A percentile compares a stretch with the other conserved stretches of the same genome.
These are phyloP conservation scores for Chymomyza procnemis DNA, from an alignment of 2,888 invertebrate genomes.

Conservation along the genomic window DNA sequence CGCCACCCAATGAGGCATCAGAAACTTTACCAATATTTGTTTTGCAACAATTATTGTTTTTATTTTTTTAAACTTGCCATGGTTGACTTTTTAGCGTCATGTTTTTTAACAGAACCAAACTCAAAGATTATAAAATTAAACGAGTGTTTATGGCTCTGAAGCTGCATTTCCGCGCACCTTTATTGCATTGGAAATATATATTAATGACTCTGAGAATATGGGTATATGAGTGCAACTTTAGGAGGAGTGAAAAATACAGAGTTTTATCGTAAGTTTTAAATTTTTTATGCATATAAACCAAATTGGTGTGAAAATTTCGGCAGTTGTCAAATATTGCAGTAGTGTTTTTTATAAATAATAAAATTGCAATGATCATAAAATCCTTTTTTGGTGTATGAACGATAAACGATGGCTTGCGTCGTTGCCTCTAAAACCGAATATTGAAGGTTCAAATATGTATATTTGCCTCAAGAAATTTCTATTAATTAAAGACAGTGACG, in stretches of 20 bases:
- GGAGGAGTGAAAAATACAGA: not conserved
- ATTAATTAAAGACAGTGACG: too few species aligned
- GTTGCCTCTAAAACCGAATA: too few species aligned
- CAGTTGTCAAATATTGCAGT: too few species aligned
- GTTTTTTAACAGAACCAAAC: conserved; percentile 22
- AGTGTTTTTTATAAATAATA: too few species aligned
- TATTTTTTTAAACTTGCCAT: not conserved
- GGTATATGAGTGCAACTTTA: not conserved
- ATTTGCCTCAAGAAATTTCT: too few species aligned
- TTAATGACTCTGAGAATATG: not conserved
- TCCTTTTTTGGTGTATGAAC: too few species aligned
- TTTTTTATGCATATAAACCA: not conserved
- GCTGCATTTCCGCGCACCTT: too few species aligned
- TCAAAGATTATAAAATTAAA: conserved; percentile 41
- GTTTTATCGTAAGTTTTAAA: not conserved
- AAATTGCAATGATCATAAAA: too few species aligned
- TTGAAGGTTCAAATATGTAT: too few species aligned
- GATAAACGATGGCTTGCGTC: too few species aligned
- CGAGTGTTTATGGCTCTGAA: conserved; percentile 1
- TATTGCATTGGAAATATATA: not conserved
- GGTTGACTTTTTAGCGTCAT: not conserved
- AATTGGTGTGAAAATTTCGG: not conserved
- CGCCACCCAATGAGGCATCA: conserved; percentile 26
- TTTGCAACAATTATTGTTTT: not conserved
- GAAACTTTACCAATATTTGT: conserved; percentile 34